These are phyloP conservation scores for Monarcha castaneiventris DNA, from an alignment of 2,113 vertebrate genomes.

Conservation along the genomic window DNA sequence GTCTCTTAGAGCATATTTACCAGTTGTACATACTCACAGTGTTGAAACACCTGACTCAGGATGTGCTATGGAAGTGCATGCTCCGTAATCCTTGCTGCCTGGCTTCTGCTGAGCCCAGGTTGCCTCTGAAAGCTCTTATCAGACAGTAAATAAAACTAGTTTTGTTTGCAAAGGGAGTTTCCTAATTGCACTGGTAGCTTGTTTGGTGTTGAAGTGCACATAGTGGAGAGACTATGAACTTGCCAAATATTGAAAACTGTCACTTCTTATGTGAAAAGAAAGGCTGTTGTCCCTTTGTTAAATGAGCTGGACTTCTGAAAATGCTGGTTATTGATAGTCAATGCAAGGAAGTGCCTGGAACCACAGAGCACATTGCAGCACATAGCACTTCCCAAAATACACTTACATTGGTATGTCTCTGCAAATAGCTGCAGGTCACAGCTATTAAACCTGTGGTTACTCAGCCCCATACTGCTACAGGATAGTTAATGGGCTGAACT, in stretches of 20 bases:
- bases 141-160: not conserved
- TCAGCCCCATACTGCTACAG: not conserved
- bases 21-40: not conserved
- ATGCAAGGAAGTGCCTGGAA: not conserved
- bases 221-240: not conserved
- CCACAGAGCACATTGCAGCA: not conserved
- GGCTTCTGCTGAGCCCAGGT: not conserved
- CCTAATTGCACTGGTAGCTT: not conserved
- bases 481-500: not conserved
- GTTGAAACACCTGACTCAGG: not conserved
- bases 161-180: slow-evolving; percentile 9
- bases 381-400: not conserved
- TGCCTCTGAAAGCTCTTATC: not conserved
- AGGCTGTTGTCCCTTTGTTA: not conserved
- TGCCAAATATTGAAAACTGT: not conserved
- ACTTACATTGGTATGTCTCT: not conserved
- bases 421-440: not conserved
- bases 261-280: not conserved
- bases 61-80: not conserved
- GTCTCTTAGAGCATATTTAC: not conserved
- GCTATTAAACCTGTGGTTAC: not conserved
- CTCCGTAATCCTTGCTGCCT: not conserved
- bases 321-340: not conserved
- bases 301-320: not conserved
- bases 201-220: not conserved